phyloP scores from a whole-genome alignment of 1,140 invertebrate genomes.

The Sminthurides bifidus region DNA sequence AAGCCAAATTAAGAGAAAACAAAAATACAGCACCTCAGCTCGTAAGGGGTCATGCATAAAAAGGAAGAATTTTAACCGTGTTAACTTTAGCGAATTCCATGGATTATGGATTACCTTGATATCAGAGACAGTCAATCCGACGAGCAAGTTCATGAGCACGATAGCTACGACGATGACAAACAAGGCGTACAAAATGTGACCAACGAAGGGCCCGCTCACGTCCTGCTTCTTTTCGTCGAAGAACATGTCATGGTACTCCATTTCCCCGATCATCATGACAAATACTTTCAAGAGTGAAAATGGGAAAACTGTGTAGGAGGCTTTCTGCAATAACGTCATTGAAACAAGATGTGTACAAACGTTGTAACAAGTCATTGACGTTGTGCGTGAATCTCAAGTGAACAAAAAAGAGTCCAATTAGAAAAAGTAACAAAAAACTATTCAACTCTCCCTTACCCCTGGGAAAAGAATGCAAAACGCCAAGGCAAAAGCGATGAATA shows the following conservation, averaged over 20 bases:
- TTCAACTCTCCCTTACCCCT: constrained; percentile 18
- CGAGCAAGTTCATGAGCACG: constrained; percentile 67
- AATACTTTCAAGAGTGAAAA: constrained; percentile 9
- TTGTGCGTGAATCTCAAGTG: neutral
- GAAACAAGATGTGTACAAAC: too few species aligned
- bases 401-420: neutral
- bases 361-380: neutral
- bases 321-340: neutral
- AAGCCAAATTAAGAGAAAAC: neutral
- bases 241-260: constrained; percentile 6
- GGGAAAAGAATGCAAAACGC: constrained; percentile 66
- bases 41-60: too few species aligned
- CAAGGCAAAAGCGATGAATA: constrained; percentile 63
- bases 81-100: neutral
- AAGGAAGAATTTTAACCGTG: too few species aligned
- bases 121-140: constrained; percentile 69
- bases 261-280: constrained; percentile 11
- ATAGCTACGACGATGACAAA: constrained; percentile 71
- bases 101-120: constrained; percentile 23
- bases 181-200: constrained; percentile 59
- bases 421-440: neutral
- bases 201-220: constrained; percentile 38
- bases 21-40: neutral
- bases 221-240: neutral
- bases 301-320: constrained; percentile 3